Evolutionary conservation across 2,888 invertebrate species (phyloP), one percentile per base, ranked within the genome.

Genomic region (Gortyna flavago): DNA sequence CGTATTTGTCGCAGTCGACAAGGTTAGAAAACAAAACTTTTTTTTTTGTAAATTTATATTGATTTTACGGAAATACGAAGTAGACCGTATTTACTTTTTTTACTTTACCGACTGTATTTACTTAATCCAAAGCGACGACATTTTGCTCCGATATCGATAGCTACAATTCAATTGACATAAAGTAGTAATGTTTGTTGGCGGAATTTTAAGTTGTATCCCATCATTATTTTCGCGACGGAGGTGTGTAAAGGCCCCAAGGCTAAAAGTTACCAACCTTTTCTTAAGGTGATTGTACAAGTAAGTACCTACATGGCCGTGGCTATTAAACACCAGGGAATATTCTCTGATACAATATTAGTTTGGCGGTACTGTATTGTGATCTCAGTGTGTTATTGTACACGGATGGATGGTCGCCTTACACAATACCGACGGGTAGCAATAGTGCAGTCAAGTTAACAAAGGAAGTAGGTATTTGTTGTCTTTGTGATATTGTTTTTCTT

Each of bases 401-500:
- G 64, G 68, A 6, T 38, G 65, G 64, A 77, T 65, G 44, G 16
- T 35, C 7, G 38, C 32, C 54, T 66, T 51, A 73, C 66, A 68
- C 62, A 83, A 74, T 64, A 13, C 3, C 16, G 18, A 51, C 32
- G 54, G n/a, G 32, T 51, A 57, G 51, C 18, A 35, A 66, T 59
- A 72, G 25, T 57, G 48, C 51, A 61, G 54, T 57, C 62, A 59
- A 62, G 77, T 75, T 61, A 69, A 78, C 83, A 83, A 69, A 70
- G 38, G 25, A 66, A 48, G 25, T 66, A 25, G 16, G 29, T 62
- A n/a, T 80, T 69, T 32, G 41, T 65, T 68, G 16, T 59, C 21
- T 38, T 25, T 59, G 48, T 57, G 41, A 51, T 59, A 44, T 59
- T 59, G 9, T 78, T n/a, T 44, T 9, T 18, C 0, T 5, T 11